phyloP scores from a whole-genome alignment of 2,797 vertebrate species.

The Xiphophorus birchmanni region DNA sequence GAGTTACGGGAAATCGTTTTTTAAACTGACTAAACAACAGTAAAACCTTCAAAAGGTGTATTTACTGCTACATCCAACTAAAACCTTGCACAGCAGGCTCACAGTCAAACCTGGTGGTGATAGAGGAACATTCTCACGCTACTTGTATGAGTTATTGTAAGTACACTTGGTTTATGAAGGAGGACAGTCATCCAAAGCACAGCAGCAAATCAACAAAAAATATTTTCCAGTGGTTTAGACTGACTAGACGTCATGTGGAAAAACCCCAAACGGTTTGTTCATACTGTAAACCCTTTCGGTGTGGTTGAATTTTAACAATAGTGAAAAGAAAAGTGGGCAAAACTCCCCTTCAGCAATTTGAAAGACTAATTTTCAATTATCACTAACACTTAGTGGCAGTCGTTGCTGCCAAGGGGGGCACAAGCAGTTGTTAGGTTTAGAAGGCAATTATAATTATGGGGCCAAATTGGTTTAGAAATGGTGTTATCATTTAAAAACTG shows the following conservation, averaged over 20 bases:
- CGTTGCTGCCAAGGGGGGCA: neutral
- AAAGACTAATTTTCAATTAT: neutral
- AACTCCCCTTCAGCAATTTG: neutral
- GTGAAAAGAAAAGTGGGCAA: neutral
- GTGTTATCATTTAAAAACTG: neutral
- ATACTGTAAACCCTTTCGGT: neutral
- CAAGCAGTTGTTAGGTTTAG: neutral
- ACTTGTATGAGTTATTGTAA: neutral
- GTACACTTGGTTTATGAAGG: neutral
- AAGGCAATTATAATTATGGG: neutral
- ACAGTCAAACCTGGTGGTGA: neutral
- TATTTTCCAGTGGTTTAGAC: neutral
- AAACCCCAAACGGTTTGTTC: neutral
- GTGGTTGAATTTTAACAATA: neutral
- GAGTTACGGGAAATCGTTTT: neutral
- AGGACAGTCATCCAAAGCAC: neutral
- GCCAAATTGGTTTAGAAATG: neutral
- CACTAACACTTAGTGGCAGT: neutral
- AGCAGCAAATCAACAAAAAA: neutral
- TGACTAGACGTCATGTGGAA: neutral
- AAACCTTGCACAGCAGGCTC: neutral
- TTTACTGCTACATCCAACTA: neutral
- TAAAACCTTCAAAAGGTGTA: neutral
- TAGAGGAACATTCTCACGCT: neutral
- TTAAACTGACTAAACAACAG: neutral